Conservation (phyloP, 2,797 vertebrate genomes). For the Hylomyscus alleni region DNA sequence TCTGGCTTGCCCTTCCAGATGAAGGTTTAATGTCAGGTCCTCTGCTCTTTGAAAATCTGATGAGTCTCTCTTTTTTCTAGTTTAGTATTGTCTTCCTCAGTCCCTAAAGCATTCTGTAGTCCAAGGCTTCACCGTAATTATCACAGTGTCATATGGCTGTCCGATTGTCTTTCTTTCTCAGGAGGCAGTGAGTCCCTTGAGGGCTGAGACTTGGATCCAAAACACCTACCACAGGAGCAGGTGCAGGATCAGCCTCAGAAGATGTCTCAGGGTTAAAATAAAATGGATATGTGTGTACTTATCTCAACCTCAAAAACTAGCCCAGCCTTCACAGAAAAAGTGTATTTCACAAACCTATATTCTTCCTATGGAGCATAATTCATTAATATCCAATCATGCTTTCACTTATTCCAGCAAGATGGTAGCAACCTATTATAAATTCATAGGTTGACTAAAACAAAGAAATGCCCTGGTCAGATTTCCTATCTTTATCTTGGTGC, state of each 20-base stretch:
- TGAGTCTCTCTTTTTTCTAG: neutral
- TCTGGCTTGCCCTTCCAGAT: neutral
- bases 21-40: neutral
- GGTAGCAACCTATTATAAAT: neutral
- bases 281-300: conserved; percentile 38
- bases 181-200: neutral
- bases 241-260: neutral
- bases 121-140: neutral
- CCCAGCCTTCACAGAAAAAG: conserved; percentile 26
- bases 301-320: neutral
- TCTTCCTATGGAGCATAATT: conserved; percentile 1
- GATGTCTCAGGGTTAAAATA: conserved; percentile 18
- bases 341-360: neutral
- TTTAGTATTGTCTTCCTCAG: neutral
- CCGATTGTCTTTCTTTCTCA: neutral
- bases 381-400: conserved; percentile 15
- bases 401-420: conserved; percentile 1
- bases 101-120: neutral
- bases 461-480: neutral
- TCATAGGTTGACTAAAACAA: neutral
- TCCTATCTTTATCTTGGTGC: neutral
- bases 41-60: neutral
- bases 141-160: neutral
- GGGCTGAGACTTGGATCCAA: neutral
- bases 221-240: neutral